These are phyloP conservation scores for Dipus sagitta DNA, from an alignment of 2,797 vertebrate genomes.

Conservation along the genomic window DNA sequence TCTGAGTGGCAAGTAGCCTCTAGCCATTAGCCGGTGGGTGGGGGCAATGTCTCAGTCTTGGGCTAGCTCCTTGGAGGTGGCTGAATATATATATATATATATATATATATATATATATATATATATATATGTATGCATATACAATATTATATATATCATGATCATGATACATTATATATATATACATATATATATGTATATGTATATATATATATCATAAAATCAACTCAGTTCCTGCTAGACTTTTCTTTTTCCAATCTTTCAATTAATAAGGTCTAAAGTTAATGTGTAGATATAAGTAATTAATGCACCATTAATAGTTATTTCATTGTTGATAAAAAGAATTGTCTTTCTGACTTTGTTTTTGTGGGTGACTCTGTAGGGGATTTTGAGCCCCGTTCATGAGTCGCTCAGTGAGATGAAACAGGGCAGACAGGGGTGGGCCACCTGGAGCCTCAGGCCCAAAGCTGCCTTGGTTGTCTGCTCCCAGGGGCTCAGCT, in stretches of 20 bases:
- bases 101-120: not conserved
- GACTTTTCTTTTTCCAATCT: not conserved
- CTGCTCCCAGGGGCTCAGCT: not conserved
- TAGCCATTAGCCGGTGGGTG: too few species aligned
- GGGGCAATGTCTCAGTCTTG: not conserved
- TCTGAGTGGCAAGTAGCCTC: not conserved
- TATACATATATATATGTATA: too few species aligned
- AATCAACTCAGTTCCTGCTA: not conserved
- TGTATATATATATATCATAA: not conserved
- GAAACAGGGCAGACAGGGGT: not conserved
- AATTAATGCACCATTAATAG: constrained; percentile 22
- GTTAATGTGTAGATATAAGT: constrained; percentile 13
- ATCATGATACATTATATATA: too few species aligned
- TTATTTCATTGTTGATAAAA: constrained; percentile 35
- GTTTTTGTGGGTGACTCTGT: not conserved
- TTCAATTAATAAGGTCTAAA: not conserved
- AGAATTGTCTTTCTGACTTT: not conserved
- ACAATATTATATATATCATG: too few species aligned
- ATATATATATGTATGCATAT: too few species aligned
- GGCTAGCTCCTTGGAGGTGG: not conserved
- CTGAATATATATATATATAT: not conserved
- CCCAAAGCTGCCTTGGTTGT: rapidly evolving
- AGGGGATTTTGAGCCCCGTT: not conserved
- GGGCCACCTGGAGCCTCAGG: not conserved
- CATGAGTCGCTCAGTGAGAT: not conserved